A percentile compares a stretch with the other conserved stretches of the same genome.
Conservation (phyloP, 2,113 vertebrate species). For the Ailurus styani region DNA sequence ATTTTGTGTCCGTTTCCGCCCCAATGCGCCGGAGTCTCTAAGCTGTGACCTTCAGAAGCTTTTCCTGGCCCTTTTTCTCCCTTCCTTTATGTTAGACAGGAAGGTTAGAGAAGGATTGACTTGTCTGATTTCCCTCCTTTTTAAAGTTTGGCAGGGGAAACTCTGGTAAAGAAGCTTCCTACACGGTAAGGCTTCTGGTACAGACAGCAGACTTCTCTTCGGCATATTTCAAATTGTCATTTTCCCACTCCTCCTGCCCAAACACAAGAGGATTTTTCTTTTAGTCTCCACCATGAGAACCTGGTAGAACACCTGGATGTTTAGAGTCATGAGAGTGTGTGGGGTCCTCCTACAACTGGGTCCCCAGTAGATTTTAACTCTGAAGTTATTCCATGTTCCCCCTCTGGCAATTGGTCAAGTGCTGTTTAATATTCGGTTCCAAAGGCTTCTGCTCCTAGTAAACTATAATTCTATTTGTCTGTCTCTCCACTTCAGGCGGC, state of each 20-base stretch:
- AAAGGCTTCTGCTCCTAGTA: neutral
- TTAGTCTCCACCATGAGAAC: neutral
- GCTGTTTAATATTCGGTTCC: neutral
- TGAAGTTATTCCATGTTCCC: neutral
- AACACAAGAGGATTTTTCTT: neutral
- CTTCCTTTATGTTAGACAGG: neutral
- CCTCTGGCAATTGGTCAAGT: neutral
- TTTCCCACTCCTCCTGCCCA: neutral
- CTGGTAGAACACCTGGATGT: neutral
- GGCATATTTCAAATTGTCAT: neutral
- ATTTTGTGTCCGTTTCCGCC: neutral
- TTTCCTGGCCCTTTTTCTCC: neutral
- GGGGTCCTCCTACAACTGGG: neutral
- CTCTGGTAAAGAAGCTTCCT: neutral
- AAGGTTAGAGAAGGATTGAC: neutral
- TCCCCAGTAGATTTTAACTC: neutral
- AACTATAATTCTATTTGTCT: neutral
- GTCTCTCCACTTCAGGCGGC: neutral
- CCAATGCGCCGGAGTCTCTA: neutral
- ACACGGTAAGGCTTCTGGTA: neutral
- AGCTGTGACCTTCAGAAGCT: neutral
- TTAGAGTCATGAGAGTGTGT: neutral
- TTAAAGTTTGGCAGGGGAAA: neutral
- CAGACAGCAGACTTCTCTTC: neutral
- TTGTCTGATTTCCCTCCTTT: neutral